Conservation (phyloP, 2,113 vertebrate genomes). For the Xenopus laevis region DNA sequence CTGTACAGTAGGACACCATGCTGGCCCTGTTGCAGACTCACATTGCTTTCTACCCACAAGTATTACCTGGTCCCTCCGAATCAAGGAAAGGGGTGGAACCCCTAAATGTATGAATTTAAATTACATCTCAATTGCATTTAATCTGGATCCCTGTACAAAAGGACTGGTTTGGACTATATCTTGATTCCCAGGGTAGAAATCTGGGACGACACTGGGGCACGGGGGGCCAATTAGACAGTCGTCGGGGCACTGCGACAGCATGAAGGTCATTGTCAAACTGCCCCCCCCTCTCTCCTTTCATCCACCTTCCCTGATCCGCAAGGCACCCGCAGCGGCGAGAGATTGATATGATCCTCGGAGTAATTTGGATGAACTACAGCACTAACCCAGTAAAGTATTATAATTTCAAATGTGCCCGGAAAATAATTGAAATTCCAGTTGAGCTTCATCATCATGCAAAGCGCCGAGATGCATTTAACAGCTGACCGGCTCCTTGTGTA, state of each 20-base stretch:
- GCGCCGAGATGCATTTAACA: slow-evolving; percentile 71
- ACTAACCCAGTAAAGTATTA: slow-evolving; percentile 73
- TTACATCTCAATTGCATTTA: no score
- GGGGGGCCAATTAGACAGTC: no score
- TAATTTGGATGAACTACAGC: slow-evolving; percentile 76
- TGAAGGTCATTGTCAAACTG: slow-evolving; percentile 1
- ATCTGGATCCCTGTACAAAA: no score
- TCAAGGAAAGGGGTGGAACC: no score
- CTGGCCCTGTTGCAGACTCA: no score
- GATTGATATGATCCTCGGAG: slow-evolving; percentile 73
- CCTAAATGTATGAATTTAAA: no score
- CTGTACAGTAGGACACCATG: no score
- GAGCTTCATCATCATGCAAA: slow-evolving; percentile 71
- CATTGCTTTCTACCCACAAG: no score
- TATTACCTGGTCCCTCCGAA: no score
- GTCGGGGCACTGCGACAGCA: not conserved
- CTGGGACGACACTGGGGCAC: no score
- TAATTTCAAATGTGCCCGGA: slow-evolving; percentile 82
- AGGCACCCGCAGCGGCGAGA: slow-evolving; percentile 65
- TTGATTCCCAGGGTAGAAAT: no score
- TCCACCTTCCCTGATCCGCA: slow-evolving; percentile 61
- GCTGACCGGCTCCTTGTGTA: slow-evolving; percentile 76
- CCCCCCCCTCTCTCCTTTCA: slow-evolving; percentile 50
- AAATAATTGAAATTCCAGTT: slow-evolving; percentile 82
- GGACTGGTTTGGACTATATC: no score